These are phyloP conservation scores for Capreolus pygargus DNA, from an alignment of 2,113 vertebrate species.

Conservation along the genomic window DNA sequence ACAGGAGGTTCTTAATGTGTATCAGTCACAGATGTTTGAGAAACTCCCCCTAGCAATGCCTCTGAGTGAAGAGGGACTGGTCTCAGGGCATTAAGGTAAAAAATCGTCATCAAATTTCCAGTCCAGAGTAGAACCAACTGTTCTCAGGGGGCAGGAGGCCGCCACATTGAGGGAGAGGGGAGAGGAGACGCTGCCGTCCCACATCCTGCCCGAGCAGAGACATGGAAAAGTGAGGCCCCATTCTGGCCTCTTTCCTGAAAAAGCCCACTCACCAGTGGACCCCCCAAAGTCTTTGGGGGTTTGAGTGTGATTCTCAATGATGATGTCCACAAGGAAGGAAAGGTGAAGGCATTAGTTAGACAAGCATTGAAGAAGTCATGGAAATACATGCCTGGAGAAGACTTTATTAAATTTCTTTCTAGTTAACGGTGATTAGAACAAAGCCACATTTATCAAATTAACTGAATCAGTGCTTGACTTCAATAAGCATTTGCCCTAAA, in stretches of 20 bases:
- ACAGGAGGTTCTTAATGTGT: background rate
- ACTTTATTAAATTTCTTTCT: background rate
- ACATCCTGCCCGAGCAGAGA: rapidly evolving
- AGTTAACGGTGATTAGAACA: background rate
- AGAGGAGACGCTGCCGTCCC: background rate
- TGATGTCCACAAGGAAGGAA: background rate
- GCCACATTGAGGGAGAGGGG: background rate
- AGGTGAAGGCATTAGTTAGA: background rate
- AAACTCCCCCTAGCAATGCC: background rate
- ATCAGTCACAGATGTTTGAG: background rate
- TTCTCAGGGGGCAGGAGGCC: background rate
- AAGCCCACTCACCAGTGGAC: background rate
- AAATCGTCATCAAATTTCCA: background rate
- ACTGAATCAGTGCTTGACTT: background rate
- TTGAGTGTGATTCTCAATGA: background rate
- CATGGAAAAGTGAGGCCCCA: background rate
- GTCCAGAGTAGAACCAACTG: background rate
- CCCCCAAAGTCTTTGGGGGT: background rate
- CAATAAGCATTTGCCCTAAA: background rate
- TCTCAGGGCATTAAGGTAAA: background rate
- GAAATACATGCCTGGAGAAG: background rate
- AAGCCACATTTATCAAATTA: background rate
- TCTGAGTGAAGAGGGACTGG: background rate
- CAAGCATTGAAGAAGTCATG: background rate
- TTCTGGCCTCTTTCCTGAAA: background rate